Conservation (phyloP, 35 echinoderm and acorn worm species). For the Diadema setosum region DNA sequence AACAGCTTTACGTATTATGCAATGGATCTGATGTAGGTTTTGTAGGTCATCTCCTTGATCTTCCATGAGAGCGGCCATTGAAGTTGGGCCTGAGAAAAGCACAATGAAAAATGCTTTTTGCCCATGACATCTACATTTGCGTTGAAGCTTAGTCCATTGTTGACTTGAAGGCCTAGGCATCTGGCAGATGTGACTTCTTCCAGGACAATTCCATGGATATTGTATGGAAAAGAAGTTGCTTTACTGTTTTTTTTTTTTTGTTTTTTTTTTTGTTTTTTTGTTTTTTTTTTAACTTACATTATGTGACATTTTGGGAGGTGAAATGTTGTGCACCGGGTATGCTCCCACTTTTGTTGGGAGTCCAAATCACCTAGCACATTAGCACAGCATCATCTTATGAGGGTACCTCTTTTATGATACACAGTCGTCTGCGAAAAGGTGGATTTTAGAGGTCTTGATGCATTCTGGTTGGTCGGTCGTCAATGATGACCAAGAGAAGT, state of each 20-base stretch:
- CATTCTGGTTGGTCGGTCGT: background rate
- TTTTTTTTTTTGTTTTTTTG: too few relatives aligned
- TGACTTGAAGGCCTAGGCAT: constrained; percentile 32
- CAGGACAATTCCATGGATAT: background rate
- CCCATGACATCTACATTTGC: background rate
- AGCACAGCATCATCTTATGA: too few relatives aligned
- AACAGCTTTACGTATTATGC: constrained; percentile 1
- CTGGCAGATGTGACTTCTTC: constrained; percentile 16
- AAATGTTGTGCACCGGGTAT: background rate
- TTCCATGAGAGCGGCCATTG: background rate
- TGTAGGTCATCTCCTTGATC: constrained; percentile 18
- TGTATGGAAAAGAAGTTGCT: background rate
- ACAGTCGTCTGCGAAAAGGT: background rate
- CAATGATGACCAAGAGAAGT: background rate
- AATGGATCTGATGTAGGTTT: background rate
- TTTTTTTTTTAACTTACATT: background rate
- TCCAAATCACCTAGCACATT: too few relatives aligned
- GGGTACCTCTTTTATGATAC: too few relatives aligned
- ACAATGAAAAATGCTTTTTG: constrained; percentile 25
- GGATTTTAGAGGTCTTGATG: background rate
- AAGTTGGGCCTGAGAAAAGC: constrained; percentile 26
- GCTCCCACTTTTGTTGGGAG: background rate
- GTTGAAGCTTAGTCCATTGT: constrained; percentile 43
- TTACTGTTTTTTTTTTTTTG: too few relatives aligned
- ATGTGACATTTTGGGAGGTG: background rate